Percentiles rank a stretch among this genome's conserved stretches.
Evolutionary conservation across 2,888 invertebrate species (phyloP).

Genomic region (Limnephilus auricula): DNA sequence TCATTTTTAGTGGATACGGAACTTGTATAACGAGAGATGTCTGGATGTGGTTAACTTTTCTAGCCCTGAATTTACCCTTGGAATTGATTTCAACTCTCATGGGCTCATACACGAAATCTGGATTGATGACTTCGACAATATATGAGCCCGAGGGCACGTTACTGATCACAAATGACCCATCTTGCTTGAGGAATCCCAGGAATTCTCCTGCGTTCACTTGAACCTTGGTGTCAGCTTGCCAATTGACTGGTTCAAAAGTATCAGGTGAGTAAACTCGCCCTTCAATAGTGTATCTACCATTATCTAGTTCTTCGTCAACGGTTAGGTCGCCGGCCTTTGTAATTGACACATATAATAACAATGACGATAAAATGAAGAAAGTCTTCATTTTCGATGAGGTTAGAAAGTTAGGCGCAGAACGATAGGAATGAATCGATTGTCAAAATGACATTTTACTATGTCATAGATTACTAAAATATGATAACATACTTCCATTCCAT

Average conservation of each 20-base stretch:
- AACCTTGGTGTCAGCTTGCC: constrained; percentile 87
- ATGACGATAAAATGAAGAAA: constrained; percentile 22
- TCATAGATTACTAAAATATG: neutral
- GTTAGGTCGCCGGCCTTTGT: constrained; percentile 66
- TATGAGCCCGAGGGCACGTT: constrained; percentile 96
- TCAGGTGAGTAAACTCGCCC: constrained; percentile 89
- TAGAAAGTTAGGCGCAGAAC: neutral
- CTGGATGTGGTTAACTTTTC: constrained; percentile 96
- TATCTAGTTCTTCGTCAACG: constrained; percentile 73
- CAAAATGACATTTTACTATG: neutral
- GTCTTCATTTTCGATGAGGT: constrained; percentile 21
- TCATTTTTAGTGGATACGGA: constrained; percentile 94
- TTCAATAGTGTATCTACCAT: constrained; percentile 85
- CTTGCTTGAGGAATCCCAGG: constrained; percentile 92
- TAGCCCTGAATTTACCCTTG: constrained; percentile 96
- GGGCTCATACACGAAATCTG: constrained; percentile 95
- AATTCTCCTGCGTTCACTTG: constrained; percentile 94
- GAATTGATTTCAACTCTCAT: constrained; percentile 97
- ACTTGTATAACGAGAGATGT: constrained; percentile 93
- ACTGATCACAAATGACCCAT: constrained; percentile 93
- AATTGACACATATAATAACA: constrained; percentile 60
- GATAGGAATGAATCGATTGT: neutral
- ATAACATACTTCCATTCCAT: no score
- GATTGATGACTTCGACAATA: constrained; percentile 93
- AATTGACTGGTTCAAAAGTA: constrained; percentile 78